Evolutionary conservation across 2,113 vertebrate species (phyloP), one percentile per base, ranked within the genome.

Genomic region (Ondatra zibethicus): DNA sequence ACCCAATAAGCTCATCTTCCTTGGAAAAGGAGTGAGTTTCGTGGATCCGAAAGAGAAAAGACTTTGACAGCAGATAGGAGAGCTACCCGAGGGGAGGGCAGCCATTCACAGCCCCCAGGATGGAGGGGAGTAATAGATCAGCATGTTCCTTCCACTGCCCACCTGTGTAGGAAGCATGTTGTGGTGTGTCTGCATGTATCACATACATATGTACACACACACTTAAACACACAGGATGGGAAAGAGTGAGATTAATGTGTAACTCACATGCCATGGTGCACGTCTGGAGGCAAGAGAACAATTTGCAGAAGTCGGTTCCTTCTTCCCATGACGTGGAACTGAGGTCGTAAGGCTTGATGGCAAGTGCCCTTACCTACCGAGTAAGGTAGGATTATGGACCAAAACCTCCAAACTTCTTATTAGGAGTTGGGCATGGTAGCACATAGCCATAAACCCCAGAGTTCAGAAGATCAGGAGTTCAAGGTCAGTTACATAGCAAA

Each of bases 81-180:
- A 88, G 33, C 66, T 33, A 72, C 33, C 72, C 2, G 4, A 39
- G 87, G 85, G 36, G 63, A 78, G 17, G 55, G n/a, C 2, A 31
- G 58, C n/a, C n/a, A 10, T 39, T 33, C 27, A 3, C 0, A 17
- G 36, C 5, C 3, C 52, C 66, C 12, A n/a, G 73, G 8, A 29
- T 1, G 17, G 3, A 61, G 7, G 33, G 16, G 16, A 13, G 8
- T 23, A 21, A 52, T 0, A 7, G 81, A 11, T 45, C 3, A 1
- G 27, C 1, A 65, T 23, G 25, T 27, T 90, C 21, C 75, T 58
- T 63, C 31, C 27, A 33, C 45, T 23, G 13, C 16, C 85, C n/a
- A 39, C 31, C 39, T 23, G 9, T 19, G 10, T 78, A 82, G 78
- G 33, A 93, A 77, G 85, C 45, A 33, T 13, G 31, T 19, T 0